These are phyloP conservation scores for Steatocranus sp. DNA, from an alignment of 2,797 vertebrate genomes.

Conservation along the genomic window DNA sequence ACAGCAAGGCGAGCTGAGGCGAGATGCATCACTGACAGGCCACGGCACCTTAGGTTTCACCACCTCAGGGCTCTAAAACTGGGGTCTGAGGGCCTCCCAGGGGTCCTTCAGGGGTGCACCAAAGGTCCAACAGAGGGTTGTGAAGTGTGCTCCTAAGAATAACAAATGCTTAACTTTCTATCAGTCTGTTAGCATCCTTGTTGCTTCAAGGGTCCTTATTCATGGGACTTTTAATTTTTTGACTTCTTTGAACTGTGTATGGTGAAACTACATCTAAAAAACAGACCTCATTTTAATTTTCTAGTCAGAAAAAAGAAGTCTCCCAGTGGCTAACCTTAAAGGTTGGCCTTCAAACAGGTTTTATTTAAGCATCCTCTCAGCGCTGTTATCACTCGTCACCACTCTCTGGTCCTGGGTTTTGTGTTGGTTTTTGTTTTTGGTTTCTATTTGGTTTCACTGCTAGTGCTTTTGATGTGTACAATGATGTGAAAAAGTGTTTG, in stretches of 20 bases:
- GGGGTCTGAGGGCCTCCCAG: conserved; percentile 33
- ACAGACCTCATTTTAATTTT: background rate
- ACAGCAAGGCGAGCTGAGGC: conserved; percentile 38
- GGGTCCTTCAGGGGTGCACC: background rate
- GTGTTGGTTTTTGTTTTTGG: background rate
- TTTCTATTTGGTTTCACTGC: background rate
- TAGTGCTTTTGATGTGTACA: background rate
- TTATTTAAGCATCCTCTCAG: background rate
- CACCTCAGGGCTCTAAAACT: conserved; percentile 36
- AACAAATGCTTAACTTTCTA: background rate
- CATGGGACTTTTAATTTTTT: background rate
- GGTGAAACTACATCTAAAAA: background rate
- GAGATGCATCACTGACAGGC: conserved; percentile 9
- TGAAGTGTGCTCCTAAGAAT: background rate
- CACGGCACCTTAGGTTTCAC: conserved; percentile 63
- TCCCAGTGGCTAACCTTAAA: background rate
- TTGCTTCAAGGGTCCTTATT: background rate
- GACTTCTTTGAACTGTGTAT: background rate
- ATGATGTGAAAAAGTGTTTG: background rate
- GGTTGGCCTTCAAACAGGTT: background rate
- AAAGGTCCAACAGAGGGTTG: background rate
- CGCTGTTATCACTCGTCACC: background rate
- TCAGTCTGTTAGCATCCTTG: background rate
- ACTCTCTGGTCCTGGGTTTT: background rate
- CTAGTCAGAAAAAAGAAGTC: background rate